Percentiles rank a stretch among this genome's conserved stretches.
These are phyloP conservation scores for Neodon shergylaensis DNA, from an alignment of 2,113 vertebrate species.

Conservation along the genomic window DNA sequence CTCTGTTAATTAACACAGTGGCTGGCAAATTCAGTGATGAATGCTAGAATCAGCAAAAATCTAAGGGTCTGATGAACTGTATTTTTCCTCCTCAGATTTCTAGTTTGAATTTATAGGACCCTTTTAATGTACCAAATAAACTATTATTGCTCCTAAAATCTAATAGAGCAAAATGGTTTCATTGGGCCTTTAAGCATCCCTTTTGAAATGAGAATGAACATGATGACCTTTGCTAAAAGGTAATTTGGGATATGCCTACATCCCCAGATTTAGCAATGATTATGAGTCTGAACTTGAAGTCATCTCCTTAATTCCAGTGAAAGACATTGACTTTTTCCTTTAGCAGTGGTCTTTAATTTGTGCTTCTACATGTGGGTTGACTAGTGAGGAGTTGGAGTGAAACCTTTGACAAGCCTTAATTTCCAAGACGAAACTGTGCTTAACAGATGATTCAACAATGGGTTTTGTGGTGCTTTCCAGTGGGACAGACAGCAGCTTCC, in stretches of 20 bases:
- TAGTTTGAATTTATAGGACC: not conserved
- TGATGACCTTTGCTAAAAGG: constrained; percentile 13
- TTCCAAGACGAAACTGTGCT: not conserved
- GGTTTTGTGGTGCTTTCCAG: not conserved
- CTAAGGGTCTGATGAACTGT: not conserved
- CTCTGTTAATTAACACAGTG: not conserved
- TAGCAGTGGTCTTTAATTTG: constrained; percentile 4
- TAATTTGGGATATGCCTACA: constrained; percentile 10
- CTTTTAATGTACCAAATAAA: constrained; percentile 44
- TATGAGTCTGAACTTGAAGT: constrained; percentile 20
- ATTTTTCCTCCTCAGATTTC: constrained; percentile 22
- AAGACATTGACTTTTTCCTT: not conserved
- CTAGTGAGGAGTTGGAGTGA: constrained; percentile 2
- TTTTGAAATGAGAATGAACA: not conserved
- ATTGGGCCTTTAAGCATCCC: not conserved
- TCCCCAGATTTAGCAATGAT: not conserved
- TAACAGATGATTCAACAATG: constrained; percentile 12
- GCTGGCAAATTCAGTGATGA: not conserved
- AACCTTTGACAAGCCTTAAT: not conserved
- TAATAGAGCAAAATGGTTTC: constrained; percentile 7
- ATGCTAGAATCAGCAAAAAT: not conserved
- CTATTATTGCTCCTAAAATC: constrained; percentile 24
- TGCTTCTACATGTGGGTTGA: not conserved
- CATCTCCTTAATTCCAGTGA: constrained; percentile 42
- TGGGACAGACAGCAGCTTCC: not conserved